Evolutionary conservation across 2,797 vertebrate species (phyloP).

Genomic region (Anguilla anguilla): DNA sequence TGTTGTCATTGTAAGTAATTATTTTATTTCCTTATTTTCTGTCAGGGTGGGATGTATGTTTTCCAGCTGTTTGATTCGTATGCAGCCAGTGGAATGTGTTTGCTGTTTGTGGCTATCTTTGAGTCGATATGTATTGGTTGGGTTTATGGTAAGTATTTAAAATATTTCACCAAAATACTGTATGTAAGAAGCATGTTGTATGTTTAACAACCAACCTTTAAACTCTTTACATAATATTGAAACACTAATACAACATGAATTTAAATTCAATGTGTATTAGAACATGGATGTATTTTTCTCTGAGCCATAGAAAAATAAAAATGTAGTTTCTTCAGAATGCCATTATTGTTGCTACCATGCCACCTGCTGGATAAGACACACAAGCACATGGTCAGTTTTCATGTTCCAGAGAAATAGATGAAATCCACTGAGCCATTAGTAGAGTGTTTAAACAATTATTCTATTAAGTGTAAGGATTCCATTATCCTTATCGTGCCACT

Average conservation of each 20-base stretch:
- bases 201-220: background rate
- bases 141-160: constrained; percentile 88
- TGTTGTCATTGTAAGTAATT: background rate
- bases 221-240: background rate
- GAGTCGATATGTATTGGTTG: constrained; percentile 97
- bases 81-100: constrained; percentile 96
- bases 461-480: background rate
- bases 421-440: background rate
- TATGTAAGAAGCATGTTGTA: background rate
- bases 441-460: background rate
- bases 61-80: constrained; percentile 98
- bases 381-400: constrained; percentile 47
- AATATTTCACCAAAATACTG: background rate
- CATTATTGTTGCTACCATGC: constrained; percentile 61
- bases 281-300: background rate
- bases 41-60: constrained; percentile 96
- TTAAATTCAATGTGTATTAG: background rate
- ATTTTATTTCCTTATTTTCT: background rate
- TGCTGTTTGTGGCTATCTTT: constrained; percentile 98
- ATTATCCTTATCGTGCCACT: background rate
- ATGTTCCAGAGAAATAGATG: background rate
- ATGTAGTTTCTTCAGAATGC: background rate
- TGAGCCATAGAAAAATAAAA: background rate
- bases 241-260: background rate
- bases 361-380: constrained; percentile 68